Conservation (phyloP, 2,888 invertebrate species). For the Acrocera orbiculus region DNA sequence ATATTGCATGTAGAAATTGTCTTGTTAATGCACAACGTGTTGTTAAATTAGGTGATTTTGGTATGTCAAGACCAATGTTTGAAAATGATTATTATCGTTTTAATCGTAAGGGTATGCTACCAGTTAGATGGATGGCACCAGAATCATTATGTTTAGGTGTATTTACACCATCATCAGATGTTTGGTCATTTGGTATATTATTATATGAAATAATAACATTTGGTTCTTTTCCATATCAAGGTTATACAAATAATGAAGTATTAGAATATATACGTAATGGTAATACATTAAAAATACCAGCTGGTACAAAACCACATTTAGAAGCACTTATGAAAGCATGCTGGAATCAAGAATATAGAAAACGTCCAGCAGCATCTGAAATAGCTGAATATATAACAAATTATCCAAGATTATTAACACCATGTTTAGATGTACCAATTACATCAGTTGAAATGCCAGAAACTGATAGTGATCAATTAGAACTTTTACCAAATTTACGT, state of each 20-base stretch:
- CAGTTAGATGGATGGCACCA: conserved; percentile 88
- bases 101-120: conserved; percentile 70
- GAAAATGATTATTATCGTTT: conserved; percentile 83
- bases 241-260: conserved; percentile 69
- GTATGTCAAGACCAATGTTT: conserved; percentile 76
- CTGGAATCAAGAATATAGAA: conserved; percentile 52
- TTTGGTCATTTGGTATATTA: conserved; percentile 80
- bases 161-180: conserved; percentile 72
- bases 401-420: conserved; percentile 55
- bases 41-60: conserved; percentile 70
- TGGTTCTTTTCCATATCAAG: conserved; percentile 81
- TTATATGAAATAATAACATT: conserved; percentile 80
- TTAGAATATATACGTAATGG: conserved; percentile 62
- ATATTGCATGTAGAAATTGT: conserved; percentile 66
- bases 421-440: conserved; percentile 59
- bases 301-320: conserved; percentile 61
- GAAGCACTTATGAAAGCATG: conserved; percentile 66
- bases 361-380: conserved; percentile 58
- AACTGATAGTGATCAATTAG: conserved; percentile 27
- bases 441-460: conserved; percentile 57
- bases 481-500: conserved; percentile 18
- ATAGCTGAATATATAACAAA: conserved; percentile 66
- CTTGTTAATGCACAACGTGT: conserved; percentile 54
- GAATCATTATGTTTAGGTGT: conserved; percentile 67
- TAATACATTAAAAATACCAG: conserved; percentile 52